These are phyloP conservation scores for Lacanobia oleracea DNA, from an alignment of 2,888 invertebrate genomes.

Conservation along the genomic window DNA sequence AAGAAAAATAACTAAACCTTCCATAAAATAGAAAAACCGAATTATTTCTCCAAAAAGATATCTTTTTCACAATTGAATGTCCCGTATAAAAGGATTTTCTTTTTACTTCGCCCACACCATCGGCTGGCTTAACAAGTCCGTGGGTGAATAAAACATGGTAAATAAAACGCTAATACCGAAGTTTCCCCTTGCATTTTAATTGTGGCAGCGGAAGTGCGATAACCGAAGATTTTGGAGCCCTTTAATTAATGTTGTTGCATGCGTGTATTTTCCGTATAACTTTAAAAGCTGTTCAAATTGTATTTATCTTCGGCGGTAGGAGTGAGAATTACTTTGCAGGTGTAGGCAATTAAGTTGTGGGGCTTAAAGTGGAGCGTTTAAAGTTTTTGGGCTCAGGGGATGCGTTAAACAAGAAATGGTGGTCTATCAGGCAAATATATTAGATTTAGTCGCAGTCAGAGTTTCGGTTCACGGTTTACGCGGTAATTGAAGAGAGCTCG, in stretches of 20 bases:
- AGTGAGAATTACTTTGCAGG: slow-evolving; percentile 64
- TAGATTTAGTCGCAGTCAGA: slow-evolving; percentile 54
- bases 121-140: slow-evolving; percentile 56
- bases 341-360: slow-evolving; percentile 68
- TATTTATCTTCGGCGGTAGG: slow-evolving; percentile 67
- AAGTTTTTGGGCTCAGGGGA: slow-evolving; percentile 58
- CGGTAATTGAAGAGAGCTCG: slow-evolving; percentile 61
- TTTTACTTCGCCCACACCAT: slow-evolving; percentile 31
- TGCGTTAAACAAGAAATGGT: slow-evolving; percentile 60
- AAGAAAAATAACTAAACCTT: neutral
- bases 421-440: slow-evolving; percentile 62
- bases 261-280: slow-evolving; percentile 81
- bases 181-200: slow-evolving; percentile 88
- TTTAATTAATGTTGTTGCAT: slow-evolving; percentile 89
- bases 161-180: slow-evolving; percentile 78
- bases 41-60: slow-evolving; percentile 4
- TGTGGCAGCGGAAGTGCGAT: slow-evolving; percentile 86
- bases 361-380: slow-evolving; percentile 58
- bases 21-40: neutral
- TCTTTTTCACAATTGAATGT: slow-evolving; percentile 9
- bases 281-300: slow-evolving; percentile 74
- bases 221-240: slow-evolving; percentile 87
- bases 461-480: slow-evolving; percentile 59
- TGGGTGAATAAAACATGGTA: slow-evolving; percentile 74
- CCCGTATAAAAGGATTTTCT: slow-evolving; percentile 26